Conservation (phyloP, 2,888 invertebrate genomes). For the Tipula unca region DNA sequence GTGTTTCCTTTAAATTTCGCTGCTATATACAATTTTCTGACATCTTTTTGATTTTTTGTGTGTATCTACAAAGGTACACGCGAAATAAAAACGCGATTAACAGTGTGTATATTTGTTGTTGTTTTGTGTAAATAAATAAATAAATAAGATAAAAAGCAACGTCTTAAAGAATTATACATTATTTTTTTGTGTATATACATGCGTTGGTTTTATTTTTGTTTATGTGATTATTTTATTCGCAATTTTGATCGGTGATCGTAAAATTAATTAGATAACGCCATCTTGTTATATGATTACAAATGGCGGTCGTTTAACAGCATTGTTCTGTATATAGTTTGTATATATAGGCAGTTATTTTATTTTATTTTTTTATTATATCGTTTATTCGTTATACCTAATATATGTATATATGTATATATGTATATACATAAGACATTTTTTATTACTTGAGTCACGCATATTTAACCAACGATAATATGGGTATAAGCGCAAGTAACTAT, state of each 20-base stretch:
- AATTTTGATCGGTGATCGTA: constrained; percentile 18
- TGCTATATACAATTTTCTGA: background rate
- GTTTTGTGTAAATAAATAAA: background rate
- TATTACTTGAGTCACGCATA: background rate
- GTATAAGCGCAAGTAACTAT: background rate
- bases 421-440: too few species aligned
- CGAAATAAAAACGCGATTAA: background rate
- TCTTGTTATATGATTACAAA: constrained; percentile 19
- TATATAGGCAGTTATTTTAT: background rate
- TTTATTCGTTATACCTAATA: background rate
- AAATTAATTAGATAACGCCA: constrained; percentile 20
- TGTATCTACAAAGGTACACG: too few species aligned
- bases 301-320: background rate
- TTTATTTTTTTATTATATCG: background rate
- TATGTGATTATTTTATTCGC: background rate
- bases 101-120: background rate
- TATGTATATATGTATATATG: too few species aligned
- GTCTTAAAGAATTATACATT: background rate
- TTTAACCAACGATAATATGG: background rate
- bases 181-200: background rate
- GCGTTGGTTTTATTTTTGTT: background rate
- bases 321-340: background rate
- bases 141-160: background rate
- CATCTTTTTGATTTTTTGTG: background rate
- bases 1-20: background rate